Evolutionary conservation across 2,888 invertebrate species (phyloP), one percentile per base, ranked within the genome.

Genomic region (Balanococcus diminutus): DNA sequence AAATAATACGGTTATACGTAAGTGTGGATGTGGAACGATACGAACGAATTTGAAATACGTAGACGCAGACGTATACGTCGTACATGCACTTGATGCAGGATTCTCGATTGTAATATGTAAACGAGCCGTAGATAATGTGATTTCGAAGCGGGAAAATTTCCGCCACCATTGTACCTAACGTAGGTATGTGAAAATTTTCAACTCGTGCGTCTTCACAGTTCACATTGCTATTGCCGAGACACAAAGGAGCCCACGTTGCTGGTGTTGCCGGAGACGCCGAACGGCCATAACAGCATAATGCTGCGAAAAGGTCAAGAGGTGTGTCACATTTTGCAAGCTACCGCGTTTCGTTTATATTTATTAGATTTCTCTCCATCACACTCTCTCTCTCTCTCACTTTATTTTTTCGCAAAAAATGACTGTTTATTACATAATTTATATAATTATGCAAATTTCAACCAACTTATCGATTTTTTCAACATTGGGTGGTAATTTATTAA

Each of bases 241-340:
- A n/a, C 3, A n/a, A n/a, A 46, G 46, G n/a, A n/a, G n/a, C 3
- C 4, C 36, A 36, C 36, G 8, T 3, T 36, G 36, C 4, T 36
- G 36, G 36, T 5, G 36, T 5, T 36, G 36, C 3, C n/a, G n/a
- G 46, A n/a, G n/a, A 42, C 39, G n/a, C n/a, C 16, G 14, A n/a
- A 46, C 46, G n/a, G 39, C 11, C 39, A 5, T 8, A 39, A 11
- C 25, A 25, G 8, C 61, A 4, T 61, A 61, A 61, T 25, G 61
- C 25, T 11, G 61, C n/a, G 46, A 46, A 61, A 61, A 61, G 61
- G 61, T 61, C 61, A 61, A 61, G 61, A 61, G 61, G 61, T 61
- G 61, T 61, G 61, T 61, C 61, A 61, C 25, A 61, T 61, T 61
- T 61, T 61, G 46, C n/a, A 46, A 2, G 46, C 46, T 46, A 19